Percentiles rank a stretch among this genome's conserved stretches.
Conservation (phyloP, 2,888 invertebrate species). For the Noctua comes region DNA sequence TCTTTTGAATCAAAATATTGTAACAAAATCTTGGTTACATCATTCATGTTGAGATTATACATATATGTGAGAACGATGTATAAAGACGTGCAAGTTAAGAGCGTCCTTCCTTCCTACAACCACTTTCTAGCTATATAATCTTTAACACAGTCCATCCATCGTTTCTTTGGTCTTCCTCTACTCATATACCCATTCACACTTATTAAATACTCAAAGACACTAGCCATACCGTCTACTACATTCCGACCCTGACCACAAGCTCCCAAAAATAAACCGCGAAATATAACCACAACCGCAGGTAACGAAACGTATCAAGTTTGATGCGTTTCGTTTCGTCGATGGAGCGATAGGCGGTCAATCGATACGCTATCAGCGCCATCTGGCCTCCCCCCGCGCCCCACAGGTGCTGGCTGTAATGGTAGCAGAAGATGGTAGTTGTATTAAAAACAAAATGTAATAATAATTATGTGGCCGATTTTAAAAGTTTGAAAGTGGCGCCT, state of each 20-base stretch:
- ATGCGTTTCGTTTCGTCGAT: slow-evolving; percentile 75
- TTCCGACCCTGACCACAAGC: slow-evolving; percentile 22
- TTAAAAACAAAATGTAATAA: too few relatives aligned
- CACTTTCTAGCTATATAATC: not conserved
- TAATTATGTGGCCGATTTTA: not conserved
- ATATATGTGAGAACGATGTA: too few relatives aligned
- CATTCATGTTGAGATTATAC: too few relatives aligned
- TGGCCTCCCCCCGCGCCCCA: slow-evolving; percentile 62
- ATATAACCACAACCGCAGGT: slow-evolving; percentile 50
- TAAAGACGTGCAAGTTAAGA: too few relatives aligned
- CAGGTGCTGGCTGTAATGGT: slow-evolving; percentile 70
- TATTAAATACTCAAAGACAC: not conserved
- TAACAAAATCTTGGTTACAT: too few relatives aligned
- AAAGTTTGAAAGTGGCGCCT: too few relatives aligned
- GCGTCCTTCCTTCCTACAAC: too few relatives aligned
- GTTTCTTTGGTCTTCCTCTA: not conserved
- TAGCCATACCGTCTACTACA: slow-evolving; percentile 14
- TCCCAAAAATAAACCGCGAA: slow-evolving; percentile 46
- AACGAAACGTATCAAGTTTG: slow-evolving; percentile 66
- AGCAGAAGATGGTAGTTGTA: slow-evolving; percentile 49
- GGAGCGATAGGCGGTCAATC: slow-evolving; percentile 77
- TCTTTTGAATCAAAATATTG: too few relatives aligned
- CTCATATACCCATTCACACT: not conserved
- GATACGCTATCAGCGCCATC: slow-evolving; percentile 77
- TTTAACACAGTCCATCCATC: not conserved